Evolutionary conservation across 2,113 vertebrate genomes (phyloP), one percentile per base, ranked within the genome.

Genomic region (Eclectus roratus): DNA sequence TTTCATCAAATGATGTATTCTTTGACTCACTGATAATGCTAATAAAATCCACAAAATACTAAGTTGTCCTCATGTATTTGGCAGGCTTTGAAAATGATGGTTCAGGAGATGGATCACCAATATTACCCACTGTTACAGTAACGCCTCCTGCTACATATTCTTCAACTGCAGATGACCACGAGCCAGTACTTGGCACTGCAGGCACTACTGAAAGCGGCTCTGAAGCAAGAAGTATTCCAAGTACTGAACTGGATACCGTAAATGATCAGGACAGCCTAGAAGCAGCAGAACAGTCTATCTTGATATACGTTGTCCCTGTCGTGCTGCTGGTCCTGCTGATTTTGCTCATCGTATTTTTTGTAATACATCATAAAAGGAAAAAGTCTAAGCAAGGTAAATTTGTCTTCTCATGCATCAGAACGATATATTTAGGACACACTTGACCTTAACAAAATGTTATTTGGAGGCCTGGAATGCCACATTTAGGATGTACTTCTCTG

Each of bases 381-480:
- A 97, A 94, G 79, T 55, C 88, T 17, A 98, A 98, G 39, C 93
- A 97, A 98, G 98, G 98, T 98, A 98, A 97, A 91, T 84, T 83
- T 69, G 11, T 65, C 37, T 56, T 91, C 81, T 84, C 6, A 1
- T 1, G 4, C 46, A 91, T 58, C 25, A 65, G 70, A 88, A 47
- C 13, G n/a, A 28, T 69, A 46, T 71, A 50, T 91, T 74, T 85
- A 71, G 80, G 29, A 65, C 1, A 7, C 3, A 18, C 64, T 84
- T 2, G 7, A 39, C 24, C 41, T 64, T 74, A 94, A 39, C 41
- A 77, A 69, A 29, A 63, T 5, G 6, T 76, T 79, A 68, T 46
- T 81, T 56, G 4, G 23, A 58, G 43, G 76, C 33, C 43, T 33
- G 31, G 44, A 41, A 21, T 86, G 47, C 28, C 53, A 35, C 23